Evolutionary conservation across 2,797 vertebrate species (phyloP).

Genomic region (Typhlichthys eigenmanni): DNA sequence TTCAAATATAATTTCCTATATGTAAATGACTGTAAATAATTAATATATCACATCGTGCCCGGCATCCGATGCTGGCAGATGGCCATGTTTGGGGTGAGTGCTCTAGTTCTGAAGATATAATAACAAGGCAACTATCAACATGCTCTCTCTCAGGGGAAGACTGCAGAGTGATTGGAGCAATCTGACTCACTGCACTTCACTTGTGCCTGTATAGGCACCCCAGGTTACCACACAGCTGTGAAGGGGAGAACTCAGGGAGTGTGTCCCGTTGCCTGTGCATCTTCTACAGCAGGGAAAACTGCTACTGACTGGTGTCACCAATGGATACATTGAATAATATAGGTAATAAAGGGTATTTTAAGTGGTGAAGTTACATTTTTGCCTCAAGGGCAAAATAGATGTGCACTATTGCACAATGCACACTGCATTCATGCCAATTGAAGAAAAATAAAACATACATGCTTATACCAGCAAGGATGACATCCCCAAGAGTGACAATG

Average conservation of each 20-base stretch:
- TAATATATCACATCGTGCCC: slow-evolving; percentile 27
- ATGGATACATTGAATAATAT: too few species aligned
- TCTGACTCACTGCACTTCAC: slow-evolving; percentile 81
- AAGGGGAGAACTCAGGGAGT: slow-evolving; percentile 20
- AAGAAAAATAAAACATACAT: too few species aligned
- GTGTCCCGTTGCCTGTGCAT: slow-evolving; percentile 11
- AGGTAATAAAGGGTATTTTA: too few species aligned
- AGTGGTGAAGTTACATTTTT: too few species aligned
- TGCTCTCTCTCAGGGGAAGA: slow-evolving; percentile 66
- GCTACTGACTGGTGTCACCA: neutral
- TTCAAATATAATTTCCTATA: slow-evolving; percentile 8
- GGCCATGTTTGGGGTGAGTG: slow-evolving; percentile 47
- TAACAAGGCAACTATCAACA: slow-evolving; percentile 66
- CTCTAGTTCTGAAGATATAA: slow-evolving; percentile 56
- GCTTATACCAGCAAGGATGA: too few species aligned
- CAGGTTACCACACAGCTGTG: slow-evolving; percentile 58
- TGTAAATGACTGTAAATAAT: slow-evolving; percentile 24
- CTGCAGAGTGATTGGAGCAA: slow-evolving; percentile 76
- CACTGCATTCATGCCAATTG: too few species aligned
- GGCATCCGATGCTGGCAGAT: slow-evolving; percentile 45
- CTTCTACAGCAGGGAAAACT: neutral
- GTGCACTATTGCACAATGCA: too few species aligned
- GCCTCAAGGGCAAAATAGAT: too few species aligned
- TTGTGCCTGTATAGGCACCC: slow-evolving; percentile 66
- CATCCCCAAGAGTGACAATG: too few species aligned